Base-by-base conservation (phyloP, 2,797 vertebrate species). In the Chlorospingus flavigularis region DNA sequence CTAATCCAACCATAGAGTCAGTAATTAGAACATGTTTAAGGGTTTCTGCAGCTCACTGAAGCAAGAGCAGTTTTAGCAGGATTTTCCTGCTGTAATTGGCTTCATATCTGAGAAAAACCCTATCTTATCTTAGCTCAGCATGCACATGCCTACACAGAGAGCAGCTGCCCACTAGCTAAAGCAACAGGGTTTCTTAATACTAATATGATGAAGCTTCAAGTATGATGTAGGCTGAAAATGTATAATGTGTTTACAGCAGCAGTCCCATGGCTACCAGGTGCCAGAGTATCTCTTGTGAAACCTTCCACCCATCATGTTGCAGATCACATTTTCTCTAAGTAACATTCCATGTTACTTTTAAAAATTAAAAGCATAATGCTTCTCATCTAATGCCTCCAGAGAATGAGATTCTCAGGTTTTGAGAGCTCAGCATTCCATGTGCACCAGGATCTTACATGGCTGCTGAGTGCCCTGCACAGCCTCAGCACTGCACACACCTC, bases 51-150 rank as follows among this genome's bases (percentile, higher is more conserved):
- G 75, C 83, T 50, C 71, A 77, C 63, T 96, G 84, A 91, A 92
- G 92, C 95, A 96, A 95, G 77, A 94, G 68, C 74, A 89, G 43
- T 93, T 88, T 75, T 14, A 95, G 86, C 95, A 91, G 75, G 94
- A 92, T 90, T 90, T 95, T 95, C 95, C 85, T 92, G 95, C 86
- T 94, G 39, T 58, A 81, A 84, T 90, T 90, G 76, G 73, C 40
- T 80, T 75, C 58, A 1, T 40, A 79, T 63, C 91, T 88, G 73
- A 94, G 87, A 83, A 88, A 83, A 92, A 51, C 68, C 77, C 58
- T 62, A 51, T 37, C 80, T 84, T 74, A 80, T 47, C 86, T 77
- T 43, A 54, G 83, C 72, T 79, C 60, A 62, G 55, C 57, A 26
- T 31, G 43, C 31, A 43, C 63, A 66, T 91, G 86, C 79, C 85